These are phyloP conservation scores for Lepidocyrtoides sp. DNA, from an alignment of 2,888 invertebrate species.

Conservation along the genomic window DNA sequence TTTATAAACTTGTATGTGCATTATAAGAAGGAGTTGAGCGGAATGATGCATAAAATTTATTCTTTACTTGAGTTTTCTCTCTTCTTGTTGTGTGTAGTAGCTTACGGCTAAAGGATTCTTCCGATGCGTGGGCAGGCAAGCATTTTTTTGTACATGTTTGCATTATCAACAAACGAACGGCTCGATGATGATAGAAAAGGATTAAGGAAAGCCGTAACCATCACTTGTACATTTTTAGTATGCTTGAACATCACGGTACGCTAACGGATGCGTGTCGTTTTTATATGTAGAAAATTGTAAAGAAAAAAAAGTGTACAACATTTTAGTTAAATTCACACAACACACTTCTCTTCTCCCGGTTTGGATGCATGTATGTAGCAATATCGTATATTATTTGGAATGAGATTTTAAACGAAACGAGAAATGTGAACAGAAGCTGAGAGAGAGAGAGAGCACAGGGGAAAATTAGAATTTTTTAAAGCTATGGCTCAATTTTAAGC, in stretches of 20 bases:
- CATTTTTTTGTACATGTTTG: not conserved
- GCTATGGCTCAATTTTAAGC: conserved; percentile 66
- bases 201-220: conserved; percentile 1
- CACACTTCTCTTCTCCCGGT: not conserved
- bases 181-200: conserved; percentile 3
- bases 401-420: too few species aligned
- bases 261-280: not conserved
- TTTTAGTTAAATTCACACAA: not conserved
- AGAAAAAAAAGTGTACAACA: not conserved
- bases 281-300: not conserved
- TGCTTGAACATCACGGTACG: not conserved
- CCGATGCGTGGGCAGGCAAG: too few species aligned
- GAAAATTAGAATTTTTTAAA: conserved; percentile 53
- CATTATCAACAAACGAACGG: not conserved
- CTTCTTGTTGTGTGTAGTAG: not conserved
- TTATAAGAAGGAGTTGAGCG: conserved; percentile 43
- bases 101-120: not conserved
- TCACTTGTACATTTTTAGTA: conserved; percentile 1
- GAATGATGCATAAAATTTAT: conserved; percentile 64
- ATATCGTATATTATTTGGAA: too few species aligned
- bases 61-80: not conserved
- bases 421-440: too few species aligned
- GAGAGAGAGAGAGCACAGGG: not conserved
- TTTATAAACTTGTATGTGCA: conserved; percentile 11
- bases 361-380: too few species aligned